A percentile compares a stretch with the other conserved stretches of the same genome.
Conservation (phyloP, 2,888 invertebrate species). For the Mythimna impura region DNA sequence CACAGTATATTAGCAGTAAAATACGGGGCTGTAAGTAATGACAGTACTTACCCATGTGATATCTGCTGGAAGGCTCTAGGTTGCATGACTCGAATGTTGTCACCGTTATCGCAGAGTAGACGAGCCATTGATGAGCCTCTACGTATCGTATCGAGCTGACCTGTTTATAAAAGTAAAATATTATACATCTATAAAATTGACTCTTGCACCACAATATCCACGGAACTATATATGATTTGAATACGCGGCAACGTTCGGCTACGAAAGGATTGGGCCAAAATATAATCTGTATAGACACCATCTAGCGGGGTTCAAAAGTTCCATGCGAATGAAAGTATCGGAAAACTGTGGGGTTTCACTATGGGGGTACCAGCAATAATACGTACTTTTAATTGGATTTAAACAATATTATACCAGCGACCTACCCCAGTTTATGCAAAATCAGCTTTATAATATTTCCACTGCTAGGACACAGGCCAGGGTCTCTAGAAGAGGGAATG, state of each 20-base stretch:
- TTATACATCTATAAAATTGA: constrained; percentile 3
- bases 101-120: constrained; percentile 93
- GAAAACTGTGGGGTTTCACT: too few relatives aligned
- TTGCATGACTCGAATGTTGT: constrained; percentile 91
- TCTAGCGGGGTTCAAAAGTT: too few relatives aligned
- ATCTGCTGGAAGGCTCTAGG: constrained; percentile 90
- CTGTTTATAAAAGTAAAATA: constrained; percentile 64
- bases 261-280: background rate
- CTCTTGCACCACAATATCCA: background rate
- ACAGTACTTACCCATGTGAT: constrained; percentile 75
- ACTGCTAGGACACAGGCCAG: too few relatives aligned
- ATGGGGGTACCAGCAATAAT: too few relatives aligned
- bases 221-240: background rate
- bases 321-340: background rate
- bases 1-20: constrained; percentile 6
- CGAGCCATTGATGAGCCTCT: constrained; percentile 90
- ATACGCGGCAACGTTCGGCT: background rate
- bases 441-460: too few relatives aligned
- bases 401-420: too few relatives aligned
- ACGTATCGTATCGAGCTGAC: constrained; percentile 92
- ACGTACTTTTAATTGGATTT: too few relatives aligned
- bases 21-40: constrained; percentile 40
- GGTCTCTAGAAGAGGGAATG: too few relatives aligned
- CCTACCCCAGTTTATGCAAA: too few relatives aligned
- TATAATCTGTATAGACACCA: too few relatives aligned